phyloP scores from a whole-genome alignment of 2,797 vertebrate genomes.

The Typhlichthys subterraneus region DNA sequence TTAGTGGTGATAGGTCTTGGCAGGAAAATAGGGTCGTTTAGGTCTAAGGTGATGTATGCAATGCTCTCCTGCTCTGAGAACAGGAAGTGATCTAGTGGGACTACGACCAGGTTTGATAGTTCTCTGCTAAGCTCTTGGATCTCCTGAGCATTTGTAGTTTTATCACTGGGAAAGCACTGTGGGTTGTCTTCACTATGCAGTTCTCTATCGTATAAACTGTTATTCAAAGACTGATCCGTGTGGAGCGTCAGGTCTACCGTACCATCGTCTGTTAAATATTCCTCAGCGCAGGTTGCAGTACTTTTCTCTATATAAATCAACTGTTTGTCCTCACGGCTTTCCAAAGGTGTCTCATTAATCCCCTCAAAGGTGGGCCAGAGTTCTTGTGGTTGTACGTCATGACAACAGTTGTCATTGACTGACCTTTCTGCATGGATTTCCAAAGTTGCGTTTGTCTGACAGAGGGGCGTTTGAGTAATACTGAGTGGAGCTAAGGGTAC shows the following conservation, averaged over 20 bases:
- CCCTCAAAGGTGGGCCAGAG: constrained; percentile 31
- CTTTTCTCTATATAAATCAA: constrained; percentile 32
- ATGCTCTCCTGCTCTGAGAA: constrained; percentile 58
- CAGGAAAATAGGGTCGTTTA: constrained; percentile 56
- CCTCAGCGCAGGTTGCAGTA: constrained; percentile 22
- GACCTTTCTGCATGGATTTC: constrained; percentile 35
- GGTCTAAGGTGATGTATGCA: constrained; percentile 69
- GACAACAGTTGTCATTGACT: constrained; percentile 43
- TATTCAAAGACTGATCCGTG: constrained; percentile 3
- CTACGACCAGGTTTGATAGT: constrained; percentile 45
- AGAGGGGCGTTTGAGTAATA: constrained; percentile 39
- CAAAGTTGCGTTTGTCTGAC: constrained; percentile 41
- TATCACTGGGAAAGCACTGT: constrained; percentile 14
- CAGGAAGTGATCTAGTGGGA: constrained; percentile 49
- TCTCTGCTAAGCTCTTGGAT: constrained; percentile 49
- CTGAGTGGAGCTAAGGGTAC: constrained; percentile 66
- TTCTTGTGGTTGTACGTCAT: constrained; percentile 25
- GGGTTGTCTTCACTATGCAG: constrained; percentile 1
- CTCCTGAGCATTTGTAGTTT: constrained; percentile 30
- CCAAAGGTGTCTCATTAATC: constrained; percentile 30
- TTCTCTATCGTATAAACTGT: constrained; percentile 2
- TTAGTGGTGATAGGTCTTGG: background rate
- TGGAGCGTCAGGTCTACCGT: background rate
- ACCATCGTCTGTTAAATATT: constrained; percentile 19
- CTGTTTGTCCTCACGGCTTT: constrained; percentile 17